Base-by-base conservation (phyloP, 2,113 vertebrate species). In the Scolopax mira region DNA sequence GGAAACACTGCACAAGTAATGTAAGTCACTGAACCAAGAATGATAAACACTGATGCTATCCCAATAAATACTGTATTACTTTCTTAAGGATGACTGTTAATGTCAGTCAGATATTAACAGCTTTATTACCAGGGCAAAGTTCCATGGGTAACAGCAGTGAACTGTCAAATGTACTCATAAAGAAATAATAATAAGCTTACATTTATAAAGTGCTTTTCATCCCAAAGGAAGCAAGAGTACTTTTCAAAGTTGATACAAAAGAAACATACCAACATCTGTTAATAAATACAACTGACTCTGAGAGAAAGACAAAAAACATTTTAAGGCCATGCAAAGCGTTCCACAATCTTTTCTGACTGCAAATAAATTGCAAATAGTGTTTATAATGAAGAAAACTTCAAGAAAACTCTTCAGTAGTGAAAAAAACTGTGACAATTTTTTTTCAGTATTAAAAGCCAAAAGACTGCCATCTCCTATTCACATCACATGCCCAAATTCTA, bases 101-200 rank as follows among this genome's bases (percentile, higher is more conserved):
- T n/a, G 8, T 74, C n/a, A n/a, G n/a, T n/a, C n/a, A n/a, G n/a
- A n/a, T n/a, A 85, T 60, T 90, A 96, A 67, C 64, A 90, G n/a
- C 21, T 93, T 97, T 97, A 94, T 72, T 94, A 79, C 48, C 27
- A 90, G 67, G 77, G 79, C 75, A 91, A 78, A 86, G 41, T 95
- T 96, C 88, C 79, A 93, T 49, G 79, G 60, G 72, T 69, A 88
- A 93, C 77, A 96, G 85, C 82, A 88, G 88, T 89, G 93, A 93
- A 86, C 57, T 95, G 79, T 94, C 93, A 91, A 85, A 86, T 65
- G 93, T 90, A 90, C 46, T 91, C 39, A 74, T 57, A 57, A 93
- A 91, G 88, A 74, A 94, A 95, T 84, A 88, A 86, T 72, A 93
- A 41, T 67, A 94, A 92, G 12, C 33, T 94, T 84, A 88, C 48